These are phyloP conservation scores for Noctua fimbriata DNA, from an alignment of 2,888 invertebrate genomes.

Conservation along the genomic window DNA sequence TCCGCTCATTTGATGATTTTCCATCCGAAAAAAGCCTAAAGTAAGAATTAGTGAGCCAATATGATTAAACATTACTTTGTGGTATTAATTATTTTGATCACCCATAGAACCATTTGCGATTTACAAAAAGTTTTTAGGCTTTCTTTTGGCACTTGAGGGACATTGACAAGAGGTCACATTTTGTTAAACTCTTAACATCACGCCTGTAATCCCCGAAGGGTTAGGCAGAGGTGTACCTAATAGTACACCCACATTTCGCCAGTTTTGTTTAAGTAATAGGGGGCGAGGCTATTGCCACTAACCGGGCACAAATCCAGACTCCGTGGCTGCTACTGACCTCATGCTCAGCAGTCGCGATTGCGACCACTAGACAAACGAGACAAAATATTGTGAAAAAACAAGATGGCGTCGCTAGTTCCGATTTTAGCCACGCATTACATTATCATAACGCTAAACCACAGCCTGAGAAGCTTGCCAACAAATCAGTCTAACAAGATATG, in stretches of 20 bases:
- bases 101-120: not conserved
- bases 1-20: too few species aligned
- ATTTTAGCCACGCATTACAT: not conserved
- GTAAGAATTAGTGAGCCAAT: not conserved
- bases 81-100: not conserved
- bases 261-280: too few species aligned
- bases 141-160: not conserved
- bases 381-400: not conserved
- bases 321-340: too few species aligned
- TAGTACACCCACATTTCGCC: too few species aligned
- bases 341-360: too few species aligned
- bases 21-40: too few species aligned
- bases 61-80: not conserved
- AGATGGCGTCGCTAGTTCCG: not conserved
- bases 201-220: too few species aligned
- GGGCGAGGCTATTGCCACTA: too few species aligned
- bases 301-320: too few species aligned
- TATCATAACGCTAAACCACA: not conserved
- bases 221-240: too few species aligned
- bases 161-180: not conserved
- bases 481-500: slow-evolving; percentile 28
- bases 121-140: not conserved
- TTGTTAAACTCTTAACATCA: not conserved
- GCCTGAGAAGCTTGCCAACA: slow-evolving; percentile 26
- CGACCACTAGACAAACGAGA: too few species aligned